Evolutionary conservation across 2,888 invertebrate species (phyloP), one percentile per base, ranked within the genome.

Genomic region (Coelogynopora nodosa): DNA sequence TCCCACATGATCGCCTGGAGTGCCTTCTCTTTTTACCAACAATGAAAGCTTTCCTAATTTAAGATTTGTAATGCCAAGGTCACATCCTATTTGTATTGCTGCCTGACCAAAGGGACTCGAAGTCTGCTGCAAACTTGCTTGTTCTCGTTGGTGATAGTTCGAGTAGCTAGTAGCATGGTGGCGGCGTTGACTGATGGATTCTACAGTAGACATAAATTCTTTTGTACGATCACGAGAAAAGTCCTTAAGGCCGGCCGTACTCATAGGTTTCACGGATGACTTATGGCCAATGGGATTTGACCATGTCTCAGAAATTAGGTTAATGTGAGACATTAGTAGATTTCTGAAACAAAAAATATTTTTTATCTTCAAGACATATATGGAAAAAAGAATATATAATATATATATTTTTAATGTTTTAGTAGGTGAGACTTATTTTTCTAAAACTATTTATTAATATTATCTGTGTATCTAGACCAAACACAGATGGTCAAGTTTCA

Each of bases 1-100:
- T 85, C 95, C 94, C 31, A 97, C 96, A 92, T 96, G 94, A 91
- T 99, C 98, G 92, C 98, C 97, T 93, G 98, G 99, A 86, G 98
- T 93, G 0, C 97, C 97, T 92, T 97, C 97, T 91, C 96, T 95
- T 93, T 97, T 98, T n/a, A 27, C 81, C 5, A 80, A n/a, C 81
- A 80, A 27, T 10, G 81, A 10, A 5, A 80, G 81, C 81, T 80
- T 80, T 23, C 27, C 81, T 28, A 80, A n/a, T 28, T 80, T 80
- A 23, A 27, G 23, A 27, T 28, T 23, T n/a, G 81, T 80, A 27
- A 27, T 80, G 23, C 23, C 27, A 2, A 80, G 81, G 23, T 80
- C 81, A 13, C 23, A 10, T 23, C 81, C 81, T 5, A 80, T 80
- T n/a, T 80, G 81, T 23, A n/a, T 5, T 13, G 81, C 5, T 5